Conservation (phyloP, 2,113 vertebrate genomes). For the Tupaia tana region DNA sequence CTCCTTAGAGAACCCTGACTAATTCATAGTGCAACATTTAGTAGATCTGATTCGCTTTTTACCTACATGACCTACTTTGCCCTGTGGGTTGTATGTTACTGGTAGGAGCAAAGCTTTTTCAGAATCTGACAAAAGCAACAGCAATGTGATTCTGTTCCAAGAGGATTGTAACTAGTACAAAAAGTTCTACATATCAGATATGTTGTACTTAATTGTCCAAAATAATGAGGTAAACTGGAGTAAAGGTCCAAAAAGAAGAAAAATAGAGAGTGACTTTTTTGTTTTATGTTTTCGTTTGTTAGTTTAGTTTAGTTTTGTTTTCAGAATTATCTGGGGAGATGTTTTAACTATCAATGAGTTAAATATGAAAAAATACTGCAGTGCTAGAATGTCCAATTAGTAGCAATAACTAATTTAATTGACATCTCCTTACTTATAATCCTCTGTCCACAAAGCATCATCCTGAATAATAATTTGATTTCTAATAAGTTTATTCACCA, state of each 20-base stretch:
- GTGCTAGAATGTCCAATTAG: background rate
- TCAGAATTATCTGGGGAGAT: background rate
- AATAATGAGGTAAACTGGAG: background rate
- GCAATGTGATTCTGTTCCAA: background rate
- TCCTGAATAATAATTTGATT: background rate
- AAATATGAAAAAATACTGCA: background rate
- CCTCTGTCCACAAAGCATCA: background rate
- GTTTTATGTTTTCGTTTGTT: no score
- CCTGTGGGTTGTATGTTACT: background rate
- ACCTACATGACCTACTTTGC: background rate
- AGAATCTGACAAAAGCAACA: background rate
- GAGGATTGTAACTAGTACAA: background rate
- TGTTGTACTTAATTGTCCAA: background rate
- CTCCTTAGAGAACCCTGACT: no score
- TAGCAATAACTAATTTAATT: background rate
- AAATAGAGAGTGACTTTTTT: no score
- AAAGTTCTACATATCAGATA: background rate
- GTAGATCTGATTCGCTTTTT: background rate
- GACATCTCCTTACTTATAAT: background rate
- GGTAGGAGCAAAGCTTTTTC: background rate
- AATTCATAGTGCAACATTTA: background rate
- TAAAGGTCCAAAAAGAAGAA: background rate
- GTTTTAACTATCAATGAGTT: background rate
- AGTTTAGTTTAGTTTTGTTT: background rate
- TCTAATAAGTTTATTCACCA: background rate